phyloP scores from a whole-genome alignment of 2,888 invertebrate genomes.

The Melolontha melolontha region DNA sequence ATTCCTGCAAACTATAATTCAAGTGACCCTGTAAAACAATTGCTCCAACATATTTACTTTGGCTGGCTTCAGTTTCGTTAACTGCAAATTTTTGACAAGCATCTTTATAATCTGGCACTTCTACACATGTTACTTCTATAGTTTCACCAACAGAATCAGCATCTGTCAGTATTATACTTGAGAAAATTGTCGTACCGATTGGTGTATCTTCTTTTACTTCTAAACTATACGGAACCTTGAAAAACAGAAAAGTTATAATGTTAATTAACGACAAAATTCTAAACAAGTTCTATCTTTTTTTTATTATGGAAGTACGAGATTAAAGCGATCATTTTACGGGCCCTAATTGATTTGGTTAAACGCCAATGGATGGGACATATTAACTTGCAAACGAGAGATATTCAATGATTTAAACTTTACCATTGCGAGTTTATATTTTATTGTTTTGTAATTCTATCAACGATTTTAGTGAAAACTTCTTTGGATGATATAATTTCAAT shows the following conservation, averaged over 20 bases:
- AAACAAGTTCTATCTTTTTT: no score
- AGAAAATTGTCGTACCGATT: slow-evolving; percentile 78
- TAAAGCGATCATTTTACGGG: no score
- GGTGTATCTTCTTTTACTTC: slow-evolving; percentile 82
- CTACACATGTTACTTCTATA: slow-evolving; percentile 78
- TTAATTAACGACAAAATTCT: background rate
- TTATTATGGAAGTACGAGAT: no score
- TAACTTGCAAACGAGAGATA: background rate
- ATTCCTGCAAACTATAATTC: slow-evolving; percentile 82
- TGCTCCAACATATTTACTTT: slow-evolving; percentile 79
- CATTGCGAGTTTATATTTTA: no score
- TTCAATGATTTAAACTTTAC: no score
- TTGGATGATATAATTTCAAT: no score
- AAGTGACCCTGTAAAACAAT: slow-evolving; percentile 77
- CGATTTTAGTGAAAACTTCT: no score
- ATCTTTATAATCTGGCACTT: slow-evolving; percentile 74
- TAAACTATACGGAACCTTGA: slow-evolving; percentile 77
- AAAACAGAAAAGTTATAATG: slow-evolving; percentile 1
- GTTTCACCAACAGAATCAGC: slow-evolving; percentile 84
- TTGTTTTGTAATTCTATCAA: no score
- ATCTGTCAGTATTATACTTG: slow-evolving; percentile 81
- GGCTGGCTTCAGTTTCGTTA: slow-evolving; percentile 72
- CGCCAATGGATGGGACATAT: background rate
- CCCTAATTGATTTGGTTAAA: no score
- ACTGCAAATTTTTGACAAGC: slow-evolving; percentile 80